Base-by-base conservation (phyloP, 2,797 vertebrate species). In the Phaenicophaeus curvirostris region DNA sequence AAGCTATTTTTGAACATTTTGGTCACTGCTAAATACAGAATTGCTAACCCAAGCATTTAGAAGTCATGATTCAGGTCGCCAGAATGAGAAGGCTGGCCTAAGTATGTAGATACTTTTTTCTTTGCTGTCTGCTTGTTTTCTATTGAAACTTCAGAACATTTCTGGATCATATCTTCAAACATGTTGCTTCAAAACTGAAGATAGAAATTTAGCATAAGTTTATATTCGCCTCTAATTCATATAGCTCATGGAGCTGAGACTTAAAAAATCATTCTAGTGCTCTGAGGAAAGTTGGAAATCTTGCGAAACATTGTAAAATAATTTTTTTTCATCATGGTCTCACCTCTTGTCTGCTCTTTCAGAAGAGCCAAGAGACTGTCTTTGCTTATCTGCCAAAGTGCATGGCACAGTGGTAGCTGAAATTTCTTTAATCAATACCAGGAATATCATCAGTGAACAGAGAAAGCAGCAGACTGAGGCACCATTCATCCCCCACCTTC, bases 1-100 rank as follows among this genome's bases (percentile, higher is more conserved):
- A 91, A 91, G 91, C 42, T 96, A 94, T 96, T 96, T 96, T 95
- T 91, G 91, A 81, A 79, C 63, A 79, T 91, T 96, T 87, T 90
- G 89, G 89, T 95, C 92, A 96, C 59, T 82, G 87, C 87, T 90
- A 94, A 94, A 92, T 87, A 94, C 44, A 96, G 94, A 88, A 94
- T 89, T 94, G 94, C 85, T 93, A 93, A 94, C 76, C 59, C 83
- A 82, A 79, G 83, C 93, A 93, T 91, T 94, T 77, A 96, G 74
- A 91, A 94, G 80, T 71, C 48, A 82, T 96, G 94, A 96, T 86
- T 96, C 83, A 94, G 55, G 69, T 76, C 59, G 15, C 68, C 57
- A 80, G 21, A 97, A 93, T 31, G 51, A 93, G 51, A 80, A 86
- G 67, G 6, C 63, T 88, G 51, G 51, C 46, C 79, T 67, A 73